A percentile compares a stretch with the other conserved stretches of the same genome.
Conservation (phyloP, 2,113 vertebrate species). For the Bostrychus sinensis region DNA sequence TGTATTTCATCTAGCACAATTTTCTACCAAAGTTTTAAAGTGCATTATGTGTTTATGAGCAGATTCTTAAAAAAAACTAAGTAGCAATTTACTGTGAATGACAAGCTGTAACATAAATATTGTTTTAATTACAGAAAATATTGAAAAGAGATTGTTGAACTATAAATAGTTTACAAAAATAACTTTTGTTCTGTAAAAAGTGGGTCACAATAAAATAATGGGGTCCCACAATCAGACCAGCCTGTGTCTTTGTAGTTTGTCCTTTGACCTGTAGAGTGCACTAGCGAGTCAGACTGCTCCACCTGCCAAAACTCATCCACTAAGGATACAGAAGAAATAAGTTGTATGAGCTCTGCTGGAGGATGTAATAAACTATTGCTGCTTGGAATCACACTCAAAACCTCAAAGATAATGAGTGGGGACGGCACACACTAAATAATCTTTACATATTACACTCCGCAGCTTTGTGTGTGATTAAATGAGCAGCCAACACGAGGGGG, state of each 20-base stretch:
- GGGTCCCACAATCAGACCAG: background rate
- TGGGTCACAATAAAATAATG: too few species aligned
- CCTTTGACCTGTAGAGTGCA: constrained; percentile 32
- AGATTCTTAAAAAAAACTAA: too few species aligned
- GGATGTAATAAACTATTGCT: constrained; percentile 38
- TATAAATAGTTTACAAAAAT: too few species aligned
- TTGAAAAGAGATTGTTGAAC: too few species aligned
- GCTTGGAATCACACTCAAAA: constrained; percentile 18
- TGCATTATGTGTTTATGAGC: too few species aligned
- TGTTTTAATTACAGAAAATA: too few species aligned
- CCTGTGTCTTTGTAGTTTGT: constrained; percentile 13
- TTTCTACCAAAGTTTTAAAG: too few species aligned
- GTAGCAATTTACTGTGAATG: too few species aligned
- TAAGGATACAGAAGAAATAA: constrained; percentile 17
- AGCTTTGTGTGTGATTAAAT: constrained; percentile 26
- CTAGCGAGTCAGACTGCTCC: constrained; percentile 15
- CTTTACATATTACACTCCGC: constrained; percentile 15
- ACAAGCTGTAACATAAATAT: too few species aligned
- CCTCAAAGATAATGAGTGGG: constrained; percentile 35
- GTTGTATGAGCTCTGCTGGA: constrained; percentile 34
- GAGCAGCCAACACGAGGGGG: background rate
- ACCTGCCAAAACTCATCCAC: background rate
- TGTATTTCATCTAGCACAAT: too few species aligned
- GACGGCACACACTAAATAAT: constrained; percentile 22
- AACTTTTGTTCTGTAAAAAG: too few species aligned